Percentiles rank a stretch among this genome's conserved stretches.
phyloP scores from a whole-genome alignment of 2,113 vertebrate species.

The Isichthys henryi region DNA sequence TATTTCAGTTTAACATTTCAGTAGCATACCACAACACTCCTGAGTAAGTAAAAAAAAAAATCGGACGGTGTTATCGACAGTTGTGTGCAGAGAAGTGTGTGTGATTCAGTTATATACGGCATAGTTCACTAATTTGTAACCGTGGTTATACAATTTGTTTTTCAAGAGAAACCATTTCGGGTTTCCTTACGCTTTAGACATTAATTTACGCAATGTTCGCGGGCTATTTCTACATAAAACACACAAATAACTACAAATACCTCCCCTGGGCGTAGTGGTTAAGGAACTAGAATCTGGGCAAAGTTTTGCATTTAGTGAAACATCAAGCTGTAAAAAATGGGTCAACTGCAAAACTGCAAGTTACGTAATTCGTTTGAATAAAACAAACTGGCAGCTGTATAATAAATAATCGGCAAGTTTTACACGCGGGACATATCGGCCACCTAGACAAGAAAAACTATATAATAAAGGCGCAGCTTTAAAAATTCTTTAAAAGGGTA shows the following conservation, averaged over 20 bases:
- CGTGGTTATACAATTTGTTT: neutral
- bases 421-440: neutral
- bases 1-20: neutral
- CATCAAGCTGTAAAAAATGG: neutral
- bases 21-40: neutral
- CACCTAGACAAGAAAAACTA: neutral
- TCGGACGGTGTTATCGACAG: neutral
- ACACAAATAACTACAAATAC: neutral
- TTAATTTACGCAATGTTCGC: neutral
- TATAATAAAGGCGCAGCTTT: neutral
- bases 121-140: neutral
- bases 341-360: neutral
- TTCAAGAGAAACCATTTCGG: neutral
- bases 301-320: neutral
- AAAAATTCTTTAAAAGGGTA: neutral
- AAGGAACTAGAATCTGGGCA: neutral
- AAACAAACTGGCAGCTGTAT: neutral
- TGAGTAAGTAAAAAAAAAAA: neutral
- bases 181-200: neutral
- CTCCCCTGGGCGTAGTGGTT: neutral
- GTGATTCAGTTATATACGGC: neutral
- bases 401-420: neutral
- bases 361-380: neutral
- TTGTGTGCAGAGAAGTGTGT: neutral
- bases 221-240: neutral